A percentile compares a stretch with the other conserved stretches of the same genome.
Evolutionary conservation across 2,113 vertebrate genomes (phyloP).

Genomic region (Apus apus): DNA sequence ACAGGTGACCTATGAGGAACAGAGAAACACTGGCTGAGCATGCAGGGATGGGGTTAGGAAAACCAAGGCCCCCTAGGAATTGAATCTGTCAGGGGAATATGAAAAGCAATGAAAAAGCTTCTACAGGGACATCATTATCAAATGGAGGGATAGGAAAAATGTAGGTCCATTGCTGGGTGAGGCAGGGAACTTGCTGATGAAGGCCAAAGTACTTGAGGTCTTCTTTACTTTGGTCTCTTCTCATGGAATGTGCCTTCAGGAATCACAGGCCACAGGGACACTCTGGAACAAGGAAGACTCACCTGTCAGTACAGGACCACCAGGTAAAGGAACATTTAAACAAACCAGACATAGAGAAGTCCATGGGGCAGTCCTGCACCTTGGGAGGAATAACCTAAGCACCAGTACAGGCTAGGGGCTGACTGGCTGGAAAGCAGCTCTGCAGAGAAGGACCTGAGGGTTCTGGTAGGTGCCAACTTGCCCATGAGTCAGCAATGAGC

Average conservation of each 20-base stretch:
- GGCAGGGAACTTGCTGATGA: background rate
- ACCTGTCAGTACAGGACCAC: background rate
- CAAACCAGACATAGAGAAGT: background rate
- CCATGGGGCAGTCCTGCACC: background rate
- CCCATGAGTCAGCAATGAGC: too few species aligned
- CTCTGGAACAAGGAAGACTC: background rate
- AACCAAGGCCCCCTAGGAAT: background rate
- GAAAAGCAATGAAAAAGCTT: background rate
- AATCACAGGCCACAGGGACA: background rate
- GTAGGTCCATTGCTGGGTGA: background rate
- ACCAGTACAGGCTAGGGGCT: too few species aligned
- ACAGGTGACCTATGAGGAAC: background rate
- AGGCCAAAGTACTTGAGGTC: background rate
- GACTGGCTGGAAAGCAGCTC: too few species aligned
- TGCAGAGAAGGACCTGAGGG: too few species aligned
- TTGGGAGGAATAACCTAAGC: too few species aligned
- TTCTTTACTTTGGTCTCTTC: background rate
- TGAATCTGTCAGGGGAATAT: background rate
- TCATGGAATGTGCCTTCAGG: background rate
- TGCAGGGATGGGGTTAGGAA: background rate
- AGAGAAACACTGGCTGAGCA: background rate
- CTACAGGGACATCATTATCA: background rate
- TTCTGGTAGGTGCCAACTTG: too few species aligned
- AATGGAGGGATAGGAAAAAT: background rate
- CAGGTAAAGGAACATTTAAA: background rate